These are phyloP conservation scores for Nudaria mundana DNA, from an alignment of 2,888 invertebrate species.

Conservation along the genomic window DNA sequence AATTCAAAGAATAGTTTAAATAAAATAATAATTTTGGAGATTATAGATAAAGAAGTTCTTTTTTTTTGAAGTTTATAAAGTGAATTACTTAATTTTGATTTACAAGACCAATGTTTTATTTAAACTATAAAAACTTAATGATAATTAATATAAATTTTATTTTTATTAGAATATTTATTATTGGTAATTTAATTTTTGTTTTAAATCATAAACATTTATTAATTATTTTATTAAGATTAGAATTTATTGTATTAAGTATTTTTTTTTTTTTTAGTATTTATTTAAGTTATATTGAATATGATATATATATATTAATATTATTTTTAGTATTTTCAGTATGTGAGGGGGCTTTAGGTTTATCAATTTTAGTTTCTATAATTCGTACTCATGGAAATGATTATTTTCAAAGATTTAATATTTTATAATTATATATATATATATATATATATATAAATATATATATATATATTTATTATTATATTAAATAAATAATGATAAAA, in stretches of 20 bases:
- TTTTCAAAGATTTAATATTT: conserved; percentile 80
- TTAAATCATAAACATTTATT: conserved; percentile 82
- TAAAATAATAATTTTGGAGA: conserved; percentile 87
- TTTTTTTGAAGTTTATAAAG: conserved; percentile 83
- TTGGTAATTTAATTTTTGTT: conserved; percentile 76
- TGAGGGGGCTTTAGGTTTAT: conserved; percentile 83
- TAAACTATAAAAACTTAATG: conserved; percentile 84
- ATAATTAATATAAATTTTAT: conserved; percentile 65
- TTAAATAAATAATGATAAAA: conserved; percentile 83
- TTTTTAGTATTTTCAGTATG: conserved; percentile 84
- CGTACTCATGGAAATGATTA: conserved; percentile 84
- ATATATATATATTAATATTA: conserved; percentile 80
- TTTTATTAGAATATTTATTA: conserved; percentile 71
- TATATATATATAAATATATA: too few species aligned
- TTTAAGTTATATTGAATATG: conserved; percentile 67
- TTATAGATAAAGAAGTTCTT: conserved; percentile 81
- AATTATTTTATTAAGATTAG: conserved; percentile 81
- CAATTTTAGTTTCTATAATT: conserved; percentile 83
- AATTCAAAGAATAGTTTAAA: conserved; percentile 84
- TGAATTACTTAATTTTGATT: conserved; percentile 80
- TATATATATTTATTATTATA: too few species aligned
- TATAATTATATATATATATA: conserved; percentile 46
- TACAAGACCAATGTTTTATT: conserved; percentile 86
- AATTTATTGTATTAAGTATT: conserved; percentile 81
- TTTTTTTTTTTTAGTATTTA: conserved; percentile 74